Evolutionary conservation across 1,140 invertebrate species (phyloP).

Genomic region (Colletes latitarsis): DNA sequence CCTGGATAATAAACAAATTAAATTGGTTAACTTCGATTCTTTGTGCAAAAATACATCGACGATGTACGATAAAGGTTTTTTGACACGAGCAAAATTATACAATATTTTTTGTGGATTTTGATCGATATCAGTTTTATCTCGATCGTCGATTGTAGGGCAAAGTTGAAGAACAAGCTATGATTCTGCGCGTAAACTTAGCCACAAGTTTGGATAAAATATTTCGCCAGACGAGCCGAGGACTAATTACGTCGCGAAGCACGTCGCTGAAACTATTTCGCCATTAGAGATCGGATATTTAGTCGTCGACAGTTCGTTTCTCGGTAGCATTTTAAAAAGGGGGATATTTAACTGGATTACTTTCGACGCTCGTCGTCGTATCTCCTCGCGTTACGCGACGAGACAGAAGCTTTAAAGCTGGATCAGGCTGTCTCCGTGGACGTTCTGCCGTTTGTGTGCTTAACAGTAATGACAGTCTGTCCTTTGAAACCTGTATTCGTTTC

Average conservation of each 20-base stretch:
- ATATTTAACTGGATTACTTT: slow-evolving; percentile 14
- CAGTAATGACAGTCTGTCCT: slow-evolving; percentile 39
- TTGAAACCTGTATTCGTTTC: slow-evolving; percentile 30
- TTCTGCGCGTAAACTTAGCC: too few species aligned
- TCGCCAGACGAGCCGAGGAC: neutral
- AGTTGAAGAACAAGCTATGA: too few species aligned
- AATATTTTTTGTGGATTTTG: too few species aligned
- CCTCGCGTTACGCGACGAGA: neutral
- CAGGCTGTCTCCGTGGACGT: neutral
- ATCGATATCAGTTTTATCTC: too few species aligned
- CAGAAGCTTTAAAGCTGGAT: slow-evolving; percentile 1
- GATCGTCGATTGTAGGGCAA: too few species aligned
- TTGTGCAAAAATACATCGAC: too few species aligned
- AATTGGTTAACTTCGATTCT: too few species aligned
- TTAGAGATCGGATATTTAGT: neutral
- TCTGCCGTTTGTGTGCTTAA: slow-evolving; percentile 33
- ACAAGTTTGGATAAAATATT: neutral
- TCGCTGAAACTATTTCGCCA: neutral
- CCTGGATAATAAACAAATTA: too few species aligned
- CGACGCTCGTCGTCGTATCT: neutral
- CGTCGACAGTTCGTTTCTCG: neutral
- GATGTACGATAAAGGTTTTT: neutral
- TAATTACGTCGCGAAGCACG: neutral
- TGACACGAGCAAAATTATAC: neutral
- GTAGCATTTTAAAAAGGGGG: neutral